These are phyloP conservation scores for Bryconaethiops microstoma DNA, from an alignment of 2,797 vertebrate genomes.

Conservation along the genomic window DNA sequence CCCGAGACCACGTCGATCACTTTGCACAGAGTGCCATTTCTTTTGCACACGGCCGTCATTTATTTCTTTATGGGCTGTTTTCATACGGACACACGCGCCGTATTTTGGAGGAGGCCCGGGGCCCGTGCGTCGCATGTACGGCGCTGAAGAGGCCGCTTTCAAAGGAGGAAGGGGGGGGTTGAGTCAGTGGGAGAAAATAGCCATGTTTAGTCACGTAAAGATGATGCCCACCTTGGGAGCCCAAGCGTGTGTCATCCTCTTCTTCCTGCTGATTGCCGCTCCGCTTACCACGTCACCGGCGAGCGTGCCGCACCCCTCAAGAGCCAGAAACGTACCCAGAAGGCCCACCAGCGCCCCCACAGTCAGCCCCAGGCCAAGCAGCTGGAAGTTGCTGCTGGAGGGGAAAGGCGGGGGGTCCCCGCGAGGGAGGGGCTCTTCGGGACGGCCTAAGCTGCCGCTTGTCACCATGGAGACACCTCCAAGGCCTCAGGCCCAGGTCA, in stretches of 20 bases:
- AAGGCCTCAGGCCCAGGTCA: conserved; percentile 79
- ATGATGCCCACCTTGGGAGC: conserved; percentile 81
- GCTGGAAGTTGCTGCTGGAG: conserved; percentile 58
- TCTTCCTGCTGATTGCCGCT: conserved; percentile 75
- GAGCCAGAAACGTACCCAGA: conserved; percentile 45
- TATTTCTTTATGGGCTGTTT: conserved; percentile 33
- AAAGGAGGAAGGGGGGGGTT: conserved; percentile 68
- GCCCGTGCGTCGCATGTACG: conserved; percentile 65
- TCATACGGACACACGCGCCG: conserved; percentile 26
- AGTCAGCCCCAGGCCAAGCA: conserved; percentile 63
- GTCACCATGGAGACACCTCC: conserved; percentile 70
- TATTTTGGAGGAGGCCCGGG: conserved; percentile 54
- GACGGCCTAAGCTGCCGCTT: conserved; percentile 57
- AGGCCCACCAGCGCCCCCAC: conserved; percentile 63
- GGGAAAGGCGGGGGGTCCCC: conserved; percentile 63
- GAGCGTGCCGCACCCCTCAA: conserved; percentile 63
- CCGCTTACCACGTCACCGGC: conserved; percentile 69
- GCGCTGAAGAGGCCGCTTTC: conserved; percentile 68
- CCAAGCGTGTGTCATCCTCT: conserved; percentile 74
- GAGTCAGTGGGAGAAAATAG: conserved; percentile 80
- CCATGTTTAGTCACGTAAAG: conserved; percentile 81
- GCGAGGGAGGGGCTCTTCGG: conserved; percentile 63
- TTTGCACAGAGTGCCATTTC: conserved; percentile 11
- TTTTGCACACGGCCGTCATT: neutral
- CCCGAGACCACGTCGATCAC: conserved; percentile 29